These are phyloP conservation scores for Tetranychus truncatus DNA, from an alignment of 2,888 invertebrate species.

Conservation along the genomic window DNA sequence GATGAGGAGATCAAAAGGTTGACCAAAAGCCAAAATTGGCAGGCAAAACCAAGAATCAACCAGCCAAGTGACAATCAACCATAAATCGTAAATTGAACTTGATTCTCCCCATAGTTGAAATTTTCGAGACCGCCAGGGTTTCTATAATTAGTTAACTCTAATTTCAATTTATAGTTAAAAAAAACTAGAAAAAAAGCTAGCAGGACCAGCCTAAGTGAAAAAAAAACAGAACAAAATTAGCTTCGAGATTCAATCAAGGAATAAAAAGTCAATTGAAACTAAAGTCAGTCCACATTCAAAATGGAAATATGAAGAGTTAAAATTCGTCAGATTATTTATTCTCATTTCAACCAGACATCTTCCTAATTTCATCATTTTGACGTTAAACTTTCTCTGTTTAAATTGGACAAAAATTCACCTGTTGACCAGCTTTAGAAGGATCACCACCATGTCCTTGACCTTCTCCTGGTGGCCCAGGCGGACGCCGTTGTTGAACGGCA, in stretches of 20 bases:
- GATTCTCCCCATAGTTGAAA: too few relatives aligned
- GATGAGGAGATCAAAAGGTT: too few relatives aligned
- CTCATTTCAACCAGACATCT: not conserved
- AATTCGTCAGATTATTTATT: not conserved
- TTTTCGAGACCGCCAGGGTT: not conserved
- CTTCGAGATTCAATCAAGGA: not conserved
- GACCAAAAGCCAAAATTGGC: too few relatives aligned
- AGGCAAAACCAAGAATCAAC: too few relatives aligned
- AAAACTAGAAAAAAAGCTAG: conserved; percentile 30
- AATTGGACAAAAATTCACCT: not conserved
- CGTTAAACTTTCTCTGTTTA: too few relatives aligned
- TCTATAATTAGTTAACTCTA: not conserved
- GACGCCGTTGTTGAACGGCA: not conserved
- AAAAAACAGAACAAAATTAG: not conserved
- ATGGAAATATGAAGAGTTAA: not conserved
- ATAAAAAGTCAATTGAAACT: not conserved
- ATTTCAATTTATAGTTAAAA: conserved; percentile 25
- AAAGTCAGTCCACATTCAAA: not conserved
- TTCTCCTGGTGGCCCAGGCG: not conserved
- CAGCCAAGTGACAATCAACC: too few relatives aligned
- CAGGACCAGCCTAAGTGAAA: conserved; percentile 23
- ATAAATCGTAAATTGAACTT: too few relatives aligned
- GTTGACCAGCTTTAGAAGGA: conserved; percentile 3
- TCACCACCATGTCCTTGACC: not conserved
- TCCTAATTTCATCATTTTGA: not conserved